These are phyloP conservation scores for Campoletis raptor DNA, from an alignment of 2,888 invertebrate genomes.

Conservation along the genomic window DNA sequence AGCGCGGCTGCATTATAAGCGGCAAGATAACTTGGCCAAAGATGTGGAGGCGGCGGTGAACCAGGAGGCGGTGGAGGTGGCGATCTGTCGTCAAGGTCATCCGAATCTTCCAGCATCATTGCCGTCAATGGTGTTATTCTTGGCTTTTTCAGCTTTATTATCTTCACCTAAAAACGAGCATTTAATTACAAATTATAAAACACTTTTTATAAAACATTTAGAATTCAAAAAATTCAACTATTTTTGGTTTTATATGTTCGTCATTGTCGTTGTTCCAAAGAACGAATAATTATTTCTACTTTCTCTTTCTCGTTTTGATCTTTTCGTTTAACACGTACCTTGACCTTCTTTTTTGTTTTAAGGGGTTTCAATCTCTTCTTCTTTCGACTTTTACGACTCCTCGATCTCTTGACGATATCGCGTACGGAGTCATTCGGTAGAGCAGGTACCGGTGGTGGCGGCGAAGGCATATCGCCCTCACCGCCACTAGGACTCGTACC, in stretches of 20 bases:
- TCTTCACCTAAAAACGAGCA: conserved; percentile 83
- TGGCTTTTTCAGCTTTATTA: conserved; percentile 84
- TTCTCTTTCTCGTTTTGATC: not conserved
- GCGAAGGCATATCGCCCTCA: conserved; percentile 87
- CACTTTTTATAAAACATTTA: not conserved
- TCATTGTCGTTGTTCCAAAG: no score
- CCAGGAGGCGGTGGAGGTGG: conserved; percentile 88
- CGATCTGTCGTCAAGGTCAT: conserved; percentile 86
- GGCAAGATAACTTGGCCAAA: conserved; percentile 85
- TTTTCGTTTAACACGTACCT: conserved; percentile 80
- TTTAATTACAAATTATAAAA: not conserved
- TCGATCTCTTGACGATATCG: conserved; percentile 76
- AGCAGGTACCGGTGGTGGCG: conserved; percentile 85
- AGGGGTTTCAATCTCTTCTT: conserved; percentile 86
- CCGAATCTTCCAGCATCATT: conserved; percentile 85
- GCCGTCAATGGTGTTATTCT: conserved; percentile 81
- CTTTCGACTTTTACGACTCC: conserved; percentile 84
- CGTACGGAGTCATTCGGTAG: conserved; percentile 74
- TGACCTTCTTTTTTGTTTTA: conserved; percentile 86
- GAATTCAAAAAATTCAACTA: not conserved
- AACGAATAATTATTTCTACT: not conserved
- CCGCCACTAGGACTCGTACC: conserved; percentile 87
- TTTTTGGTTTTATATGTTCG: no score
- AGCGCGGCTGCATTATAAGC: conserved; percentile 76
- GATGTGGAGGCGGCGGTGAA: conserved; percentile 86